Evolutionary conservation across 1,140 invertebrate species (phyloP), one percentile per base, ranked within the genome.

Genomic region (Nylanderia fulva): DNA sequence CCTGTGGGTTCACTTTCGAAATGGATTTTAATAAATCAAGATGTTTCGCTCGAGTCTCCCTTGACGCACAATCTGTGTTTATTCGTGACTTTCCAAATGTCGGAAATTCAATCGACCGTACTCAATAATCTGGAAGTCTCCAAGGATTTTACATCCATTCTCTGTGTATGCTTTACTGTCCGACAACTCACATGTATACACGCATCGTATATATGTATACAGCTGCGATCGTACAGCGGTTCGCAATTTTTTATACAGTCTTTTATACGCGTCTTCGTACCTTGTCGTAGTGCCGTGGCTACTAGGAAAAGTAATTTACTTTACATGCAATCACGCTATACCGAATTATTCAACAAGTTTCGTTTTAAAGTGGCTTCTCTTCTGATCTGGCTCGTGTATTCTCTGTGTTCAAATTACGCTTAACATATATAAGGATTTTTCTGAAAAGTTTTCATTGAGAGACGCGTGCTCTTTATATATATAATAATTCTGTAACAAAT

Each of bases 231-330:
- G 72, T 84, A 75, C 72, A 80, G 39, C 66, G 74, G 68, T 61
- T 39, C 42, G 74, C 87, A 86, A 89, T 89, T 87, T 86, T 89
- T 88, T 89, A 88, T 79, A 86, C 56, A 15, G 29, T 33, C 29
- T 33, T 33, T 33, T 33, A 33, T 33, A 80, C n/a, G 76, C 52
- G 39, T 33, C 52, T 80, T 58, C 84, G 79, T 58, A 63, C 27
- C 56, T 84, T 74, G 77, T 86, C 82, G 56, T 84, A 84, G 66
- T 56, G 75, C 36, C 52, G 42, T 36, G 85, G 72, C 84, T 85
- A 84, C 86, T 61, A 36, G 68, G 61, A 88, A 85, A 85, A 58
- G 74, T 84, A 89, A 89, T 89, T 89, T 89, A 89, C 87, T 89
- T 89, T 85, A 56, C 27, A 58, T 72, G 71, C 88, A 86, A 89